These are phyloP conservation scores for Cirrhinus molitorella DNA, from an alignment of 2,797 vertebrate genomes.

Conservation along the genomic window DNA sequence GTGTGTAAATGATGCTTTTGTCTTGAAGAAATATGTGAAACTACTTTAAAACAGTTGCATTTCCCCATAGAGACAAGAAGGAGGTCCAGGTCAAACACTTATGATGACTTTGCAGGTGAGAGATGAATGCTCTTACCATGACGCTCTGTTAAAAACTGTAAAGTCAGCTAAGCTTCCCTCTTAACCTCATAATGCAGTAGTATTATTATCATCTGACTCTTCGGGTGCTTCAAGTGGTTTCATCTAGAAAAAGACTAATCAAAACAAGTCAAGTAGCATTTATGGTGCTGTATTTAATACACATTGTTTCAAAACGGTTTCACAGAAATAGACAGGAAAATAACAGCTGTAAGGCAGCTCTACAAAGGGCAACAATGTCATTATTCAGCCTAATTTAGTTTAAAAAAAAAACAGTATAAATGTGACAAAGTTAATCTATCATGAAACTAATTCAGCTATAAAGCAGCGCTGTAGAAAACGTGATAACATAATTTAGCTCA, in stretches of 20 bases:
- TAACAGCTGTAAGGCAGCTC: not conserved
- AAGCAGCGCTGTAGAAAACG: not conserved
- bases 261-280: not conserved
- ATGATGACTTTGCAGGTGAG: not conserved
- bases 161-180: slow-evolving; percentile 3
- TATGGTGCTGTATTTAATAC: not conserved
- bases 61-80: not conserved
- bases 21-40: not conserved
- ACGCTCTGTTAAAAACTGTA: slow-evolving; percentile 4
- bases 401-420: not conserved
- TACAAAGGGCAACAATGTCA: not conserved
- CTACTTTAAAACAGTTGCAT: slow-evolving; percentile 10
- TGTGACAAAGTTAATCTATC: not conserved
- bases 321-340: not conserved
- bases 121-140: not conserved
- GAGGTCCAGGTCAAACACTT: not conserved
- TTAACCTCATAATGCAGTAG: slow-evolving; percentile 4
- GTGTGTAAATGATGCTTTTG: not conserved
- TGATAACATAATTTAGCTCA: no score
- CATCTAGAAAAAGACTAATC: not conserved
- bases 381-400: not conserved
- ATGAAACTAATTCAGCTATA: not conserved
- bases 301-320: not conserved
- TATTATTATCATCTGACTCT: not conserved
- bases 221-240: not conserved